A percentile compares a stretch with the other conserved stretches of the same genome.
Evolutionary conservation across 2,888 invertebrate genomes (phyloP).

Genomic region (Lasiommata megera): DNA sequence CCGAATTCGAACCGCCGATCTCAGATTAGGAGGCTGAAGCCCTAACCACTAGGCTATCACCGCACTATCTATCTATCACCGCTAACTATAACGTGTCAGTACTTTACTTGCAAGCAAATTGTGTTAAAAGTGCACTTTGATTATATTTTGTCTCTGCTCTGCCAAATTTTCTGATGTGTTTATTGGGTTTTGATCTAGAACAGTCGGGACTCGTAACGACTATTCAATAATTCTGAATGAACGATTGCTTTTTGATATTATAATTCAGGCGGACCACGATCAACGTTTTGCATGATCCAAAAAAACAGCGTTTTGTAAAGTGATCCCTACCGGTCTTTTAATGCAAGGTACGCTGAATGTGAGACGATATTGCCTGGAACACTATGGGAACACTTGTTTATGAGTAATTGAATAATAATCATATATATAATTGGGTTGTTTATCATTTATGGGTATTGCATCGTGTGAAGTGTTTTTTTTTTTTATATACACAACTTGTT

Average conservation of each 20-base stretch:
- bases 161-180: not conserved
- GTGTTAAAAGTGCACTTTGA: too few relatives aligned
- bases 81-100: too few relatives aligned
- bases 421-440: not conserved
- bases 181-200: not conserved
- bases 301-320: conserved; percentile 62
- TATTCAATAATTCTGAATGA: conserved; percentile 78
- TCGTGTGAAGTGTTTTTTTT: too few relatives aligned
- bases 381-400: conserved; percentile 48
- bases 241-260: conserved; percentile 76
- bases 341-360: conserved; percentile 47
- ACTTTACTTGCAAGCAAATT: too few relatives aligned
- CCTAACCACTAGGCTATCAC: too few relatives aligned
- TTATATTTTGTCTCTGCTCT: not conserved
- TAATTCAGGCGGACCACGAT: conserved; percentile 70
- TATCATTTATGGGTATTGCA: too few relatives aligned
- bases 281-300: conserved; percentile 54
- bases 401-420: conserved; percentile 3
- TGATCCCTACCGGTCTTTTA: conserved; percentile 60
- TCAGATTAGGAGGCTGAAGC: too few relatives aligned
- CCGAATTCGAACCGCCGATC: too few relatives aligned
- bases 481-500: too few relatives aligned
- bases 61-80: too few relatives aligned
- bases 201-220: conserved; percentile 60
- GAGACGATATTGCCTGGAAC: conserved; percentile 40